Percentiles rank a stretch among this genome's conserved stretches.
Evolutionary conservation across 2,113 vertebrate genomes (phyloP).

Genomic region (Tylochromis polylepis): DNA sequence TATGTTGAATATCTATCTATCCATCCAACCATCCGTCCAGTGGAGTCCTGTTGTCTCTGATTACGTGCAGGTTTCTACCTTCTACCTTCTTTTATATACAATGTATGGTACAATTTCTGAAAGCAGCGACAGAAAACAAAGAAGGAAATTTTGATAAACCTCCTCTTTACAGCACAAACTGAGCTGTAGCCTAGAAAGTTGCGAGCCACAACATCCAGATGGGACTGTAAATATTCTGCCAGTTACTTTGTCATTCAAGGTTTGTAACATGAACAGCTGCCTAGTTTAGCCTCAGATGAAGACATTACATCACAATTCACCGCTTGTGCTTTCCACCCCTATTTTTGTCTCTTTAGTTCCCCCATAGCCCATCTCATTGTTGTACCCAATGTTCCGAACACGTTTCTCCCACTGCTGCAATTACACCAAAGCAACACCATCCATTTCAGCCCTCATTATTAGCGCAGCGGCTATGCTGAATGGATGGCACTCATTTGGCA

Average conservation of each 20-base stretch:
- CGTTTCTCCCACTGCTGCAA: constrained; percentile 45
- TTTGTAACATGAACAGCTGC: background rate
- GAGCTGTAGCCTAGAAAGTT: background rate
- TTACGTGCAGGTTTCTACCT: background rate
- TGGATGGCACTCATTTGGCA: constrained; percentile 26
- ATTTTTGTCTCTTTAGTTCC: background rate
- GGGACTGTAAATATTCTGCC: background rate
- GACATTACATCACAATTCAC: background rate
- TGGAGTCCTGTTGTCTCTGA: background rate
- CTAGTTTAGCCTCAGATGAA: background rate
- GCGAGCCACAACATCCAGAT: background rate
- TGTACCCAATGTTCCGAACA: constrained; percentile 2
- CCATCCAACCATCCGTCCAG: background rate
- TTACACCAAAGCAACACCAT: constrained; percentile 45
- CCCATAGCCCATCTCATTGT: constrained; percentile 1
- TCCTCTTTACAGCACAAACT: background rate
- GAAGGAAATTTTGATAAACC: background rate
- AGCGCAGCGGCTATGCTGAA: constrained; percentile 6
- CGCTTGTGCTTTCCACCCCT: background rate
- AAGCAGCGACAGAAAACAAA: background rate
- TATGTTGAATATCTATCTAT: no score
- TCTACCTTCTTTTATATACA: accelerated
- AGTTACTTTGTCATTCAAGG: background rate
- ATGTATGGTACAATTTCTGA: accelerated
- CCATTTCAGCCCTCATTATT: constrained; percentile 48